Base-by-base conservation (phyloP, 2,888 invertebrate genomes). In the Drosophila pegasa region DNA sequence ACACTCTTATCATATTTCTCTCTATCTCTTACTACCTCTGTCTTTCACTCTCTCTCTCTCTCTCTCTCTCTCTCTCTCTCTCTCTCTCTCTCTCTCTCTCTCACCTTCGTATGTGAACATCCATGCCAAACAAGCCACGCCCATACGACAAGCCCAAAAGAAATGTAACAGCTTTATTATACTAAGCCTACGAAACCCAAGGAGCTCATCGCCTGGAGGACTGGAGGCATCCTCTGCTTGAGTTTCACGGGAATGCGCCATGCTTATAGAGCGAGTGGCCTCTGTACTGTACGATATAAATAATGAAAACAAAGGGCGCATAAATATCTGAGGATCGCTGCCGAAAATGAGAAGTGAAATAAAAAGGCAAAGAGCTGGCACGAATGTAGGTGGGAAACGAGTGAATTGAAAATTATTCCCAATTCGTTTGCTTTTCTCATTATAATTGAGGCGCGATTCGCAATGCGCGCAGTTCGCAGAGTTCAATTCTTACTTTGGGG, bases 401-500 rank as follows among this genome's bases (percentile, higher is more conserved):
- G 88, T 81, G 90, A 89, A 90, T 90, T 90, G 90, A 85, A 90
- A 88, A 88, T 89, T 81, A 89, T 90, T 90, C 90, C 67, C 89
- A 88, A 82, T 90, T 90, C 89, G 88, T 87, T 90, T 90, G 89
- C 81, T 88, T 90, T 90, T 84, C 86, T 87, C 88, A 90, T 89
- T 89, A 88, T 87, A 89, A 88, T 90, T 88, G 81, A 89, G 80
- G 55, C 70, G 64, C 50, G 50, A 35, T 22, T 22, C 48, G 31
- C 31, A n/a, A 20, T 33, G 31, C 25, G 25, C 31, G 29, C 47
- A 7, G 10, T n/a, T 63, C 58, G 64, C 76, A 35, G 43, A 37
- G 58, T 71, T 71, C 59, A 61, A 63, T 59, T 65, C 33, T 16
- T 33, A 22, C 33, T 12, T 40, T 47, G 40, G 45, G n/a, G 10